Conservation (phyloP, 1,140 invertebrate genomes). For the Periplaneta americana region DNA sequence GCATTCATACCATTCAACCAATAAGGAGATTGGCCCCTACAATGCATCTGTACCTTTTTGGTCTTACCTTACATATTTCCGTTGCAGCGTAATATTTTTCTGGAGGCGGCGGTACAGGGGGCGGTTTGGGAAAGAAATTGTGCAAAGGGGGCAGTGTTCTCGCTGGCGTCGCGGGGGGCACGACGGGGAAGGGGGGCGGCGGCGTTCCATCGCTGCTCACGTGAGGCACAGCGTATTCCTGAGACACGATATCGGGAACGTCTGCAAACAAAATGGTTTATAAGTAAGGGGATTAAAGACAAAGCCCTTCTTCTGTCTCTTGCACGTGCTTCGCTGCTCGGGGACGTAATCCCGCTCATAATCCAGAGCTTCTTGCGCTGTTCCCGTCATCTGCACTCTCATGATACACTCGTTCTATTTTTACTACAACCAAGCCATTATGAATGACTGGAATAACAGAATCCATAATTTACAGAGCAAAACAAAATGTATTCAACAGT, state of each 20-base stretch:
- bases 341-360: background rate
- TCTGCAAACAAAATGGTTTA: constrained; percentile 33
- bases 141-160: constrained; percentile 45
- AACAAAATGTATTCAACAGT: too few species aligned
- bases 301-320: background rate
- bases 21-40: too few species aligned
- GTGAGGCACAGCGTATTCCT: constrained; percentile 50
- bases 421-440: background rate
- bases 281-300: background rate
- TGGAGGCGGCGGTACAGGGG: constrained; percentile 61
- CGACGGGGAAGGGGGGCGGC: constrained; percentile 18
- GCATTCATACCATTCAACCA: too few species aligned
- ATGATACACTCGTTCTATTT: background rate
- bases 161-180: constrained; percentile 33
- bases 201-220: constrained; percentile 30
- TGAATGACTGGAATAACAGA: too few species aligned
- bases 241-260: constrained; percentile 49
- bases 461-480: too few species aligned
- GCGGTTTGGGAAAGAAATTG: constrained; percentile 57
- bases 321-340: background rate
- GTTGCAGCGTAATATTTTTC: constrained; percentile 70
- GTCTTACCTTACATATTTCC: constrained; percentile 55
- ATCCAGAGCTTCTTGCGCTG: background rate
- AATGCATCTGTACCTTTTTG: background rate
- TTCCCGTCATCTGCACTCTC: background rate